These are phyloP conservation scores for Gadus chalcogrammus DNA, from an alignment of 2,113 vertebrate genomes.

Conservation along the genomic window DNA sequence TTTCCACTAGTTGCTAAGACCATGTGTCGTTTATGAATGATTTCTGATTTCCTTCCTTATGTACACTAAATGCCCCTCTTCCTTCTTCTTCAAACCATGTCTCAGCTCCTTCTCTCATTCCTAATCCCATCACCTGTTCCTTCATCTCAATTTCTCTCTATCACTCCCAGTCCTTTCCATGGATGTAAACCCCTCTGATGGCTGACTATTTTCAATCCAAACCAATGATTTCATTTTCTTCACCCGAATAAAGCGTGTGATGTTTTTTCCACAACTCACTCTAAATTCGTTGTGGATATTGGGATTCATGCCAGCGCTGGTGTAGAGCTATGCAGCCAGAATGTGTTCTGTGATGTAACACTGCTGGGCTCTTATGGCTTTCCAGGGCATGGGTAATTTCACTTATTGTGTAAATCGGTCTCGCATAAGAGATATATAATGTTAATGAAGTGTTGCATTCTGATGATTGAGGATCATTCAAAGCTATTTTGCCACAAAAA, in stretches of 20 bases:
- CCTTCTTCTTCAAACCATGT: no score
- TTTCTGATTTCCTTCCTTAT: no score
- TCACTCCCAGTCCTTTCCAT: not conserved
- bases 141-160: not conserved
- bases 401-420: slow-evolving; percentile 2
- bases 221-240: not conserved
- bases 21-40: no score
- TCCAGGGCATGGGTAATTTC: slow-evolving; percentile 7
- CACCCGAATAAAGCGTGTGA: slow-evolving; percentile 15
- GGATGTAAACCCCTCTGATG: not conserved
- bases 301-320: no score
- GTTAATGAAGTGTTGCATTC: not conserved
- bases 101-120: not conserved
- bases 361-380: slow-evolving; percentile 14
- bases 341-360: not conserved
- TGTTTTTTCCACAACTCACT: not conserved
- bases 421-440: slow-evolving; percentile 2
- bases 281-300: no score
- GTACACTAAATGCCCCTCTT: no score
- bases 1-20: no score
- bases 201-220: not conserved
- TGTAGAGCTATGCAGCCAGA: not conserved
- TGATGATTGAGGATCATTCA: not conserved
- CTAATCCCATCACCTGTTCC: not conserved
- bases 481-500: no score